Percentiles rank a stretch among this genome's conserved stretches.
Conservation (phyloP, 2,888 invertebrate genomes). For the Polyommatus icarus region DNA sequence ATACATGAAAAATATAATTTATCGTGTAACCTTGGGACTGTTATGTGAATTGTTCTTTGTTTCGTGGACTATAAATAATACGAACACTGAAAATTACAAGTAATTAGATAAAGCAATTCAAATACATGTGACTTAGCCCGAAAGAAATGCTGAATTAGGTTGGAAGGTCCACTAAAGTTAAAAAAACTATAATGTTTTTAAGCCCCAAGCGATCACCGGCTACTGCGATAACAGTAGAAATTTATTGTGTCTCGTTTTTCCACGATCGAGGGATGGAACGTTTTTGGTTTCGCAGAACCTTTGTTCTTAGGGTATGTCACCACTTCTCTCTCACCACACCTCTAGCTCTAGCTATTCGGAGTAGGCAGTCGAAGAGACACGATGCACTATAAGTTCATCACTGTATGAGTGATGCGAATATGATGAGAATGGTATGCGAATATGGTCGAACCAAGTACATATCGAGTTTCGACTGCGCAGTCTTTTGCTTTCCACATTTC, state of each 20-base stretch:
- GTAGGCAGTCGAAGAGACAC: background rate
- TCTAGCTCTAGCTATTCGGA: background rate
- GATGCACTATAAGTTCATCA: background rate
- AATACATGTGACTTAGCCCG: background rate
- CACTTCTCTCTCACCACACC: too few relatives aligned
- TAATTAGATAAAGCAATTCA: conserved; percentile 6
- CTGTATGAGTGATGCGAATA: too few relatives aligned
- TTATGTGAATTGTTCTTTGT: conserved; percentile 5
- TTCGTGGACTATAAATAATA: background rate
- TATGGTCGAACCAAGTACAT: too few relatives aligned
- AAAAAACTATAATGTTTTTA: too few relatives aligned
- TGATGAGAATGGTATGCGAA: too few relatives aligned
- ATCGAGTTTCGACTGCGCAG: background rate
- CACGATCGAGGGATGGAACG: too few relatives aligned
- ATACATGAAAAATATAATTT: background rate
- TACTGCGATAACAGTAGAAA: too few relatives aligned
- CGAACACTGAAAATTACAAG: background rate
- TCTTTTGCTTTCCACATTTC: background rate
- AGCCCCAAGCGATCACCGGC: too few relatives aligned
- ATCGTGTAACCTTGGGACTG: conserved; percentile 12
- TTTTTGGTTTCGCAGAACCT: too few relatives aligned
- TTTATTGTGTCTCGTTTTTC: too few relatives aligned
- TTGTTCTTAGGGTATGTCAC: too few relatives aligned
- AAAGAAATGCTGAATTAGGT: background rate
- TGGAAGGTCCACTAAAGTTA: too few relatives aligned